Evolutionary conservation across 2,113 vertebrate genomes (phyloP).

Genomic region (Chaenogobius annularis): DNA sequence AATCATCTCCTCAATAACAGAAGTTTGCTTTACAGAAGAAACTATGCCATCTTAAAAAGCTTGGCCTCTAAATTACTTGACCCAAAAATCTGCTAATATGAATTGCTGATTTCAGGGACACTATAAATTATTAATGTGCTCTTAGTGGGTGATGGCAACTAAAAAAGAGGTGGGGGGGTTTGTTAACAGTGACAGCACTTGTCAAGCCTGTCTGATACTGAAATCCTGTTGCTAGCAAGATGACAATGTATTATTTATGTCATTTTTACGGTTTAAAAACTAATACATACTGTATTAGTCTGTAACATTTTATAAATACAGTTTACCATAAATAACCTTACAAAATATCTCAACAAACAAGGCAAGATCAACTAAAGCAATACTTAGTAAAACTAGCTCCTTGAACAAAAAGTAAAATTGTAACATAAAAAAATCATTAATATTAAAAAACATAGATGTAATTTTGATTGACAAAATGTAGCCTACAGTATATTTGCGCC

Average conservation of each 20-base stretch:
- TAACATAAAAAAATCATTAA: no score
- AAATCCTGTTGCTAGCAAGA: conserved; percentile 21
- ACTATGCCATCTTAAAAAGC: neutral
- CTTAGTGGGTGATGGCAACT: conserved; percentile 17
- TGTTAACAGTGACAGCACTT: conserved; percentile 34
- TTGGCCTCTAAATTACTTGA: neutral
- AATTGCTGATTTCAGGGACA: conserved; percentile 17
- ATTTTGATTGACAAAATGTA: no score
- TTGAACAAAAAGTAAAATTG: no score
- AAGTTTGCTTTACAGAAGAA: neutral
- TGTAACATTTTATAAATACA: no score
- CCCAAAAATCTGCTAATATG: neutral
- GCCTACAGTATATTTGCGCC: no score
- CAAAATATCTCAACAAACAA: no score
- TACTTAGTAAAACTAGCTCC: no score
- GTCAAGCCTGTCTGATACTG: conserved; percentile 30
- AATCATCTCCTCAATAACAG: neutral
- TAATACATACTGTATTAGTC: no score
- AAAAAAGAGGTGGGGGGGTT: conserved; percentile 20
- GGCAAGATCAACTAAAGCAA: no score
- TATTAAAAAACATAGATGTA: no score
- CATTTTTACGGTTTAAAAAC: conserved; percentile 9
- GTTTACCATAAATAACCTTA: no score
- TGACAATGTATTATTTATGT: conserved; percentile 1
- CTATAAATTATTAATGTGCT: conserved; percentile 30